These are phyloP conservation scores for Enteromius trimaculatus DNA, from an alignment of 2,797 vertebrate genomes.

Conservation along the genomic window DNA sequence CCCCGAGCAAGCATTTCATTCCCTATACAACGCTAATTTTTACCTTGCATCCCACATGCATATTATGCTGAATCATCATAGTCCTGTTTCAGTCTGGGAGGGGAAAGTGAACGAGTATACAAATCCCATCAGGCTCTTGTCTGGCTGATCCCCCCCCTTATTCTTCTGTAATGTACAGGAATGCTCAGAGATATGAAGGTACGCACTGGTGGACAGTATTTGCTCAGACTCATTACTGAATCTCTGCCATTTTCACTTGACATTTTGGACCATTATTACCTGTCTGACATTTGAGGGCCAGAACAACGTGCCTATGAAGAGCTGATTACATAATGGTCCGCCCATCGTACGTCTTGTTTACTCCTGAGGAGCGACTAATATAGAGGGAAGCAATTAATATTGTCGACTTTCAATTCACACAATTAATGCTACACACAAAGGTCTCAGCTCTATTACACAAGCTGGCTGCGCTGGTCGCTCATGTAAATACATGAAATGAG, in stretches of 20 bases:
- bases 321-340: constrained; percentile 59
- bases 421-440: constrained; percentile 60
- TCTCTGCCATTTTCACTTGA: constrained; percentile 66
- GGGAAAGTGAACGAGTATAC: not conserved
- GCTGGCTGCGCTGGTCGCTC: not conserved
- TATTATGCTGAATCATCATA: constrained; percentile 29
- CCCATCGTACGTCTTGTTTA: constrained; percentile 56
- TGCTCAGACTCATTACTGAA: constrained; percentile 60
- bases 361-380: constrained; percentile 55
- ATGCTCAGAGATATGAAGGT: not conserved
- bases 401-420: constrained; percentile 53
- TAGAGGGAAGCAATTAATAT: constrained; percentile 62
- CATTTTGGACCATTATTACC: constrained; percentile 68
- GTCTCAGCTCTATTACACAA: constrained; percentile 52
- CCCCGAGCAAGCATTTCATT: not conserved
- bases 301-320: constrained; percentile 59
- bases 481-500: constrained; percentile 22
- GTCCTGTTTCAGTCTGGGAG: not conserved
- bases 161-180: constrained; percentile 25
- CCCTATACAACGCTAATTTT: constrained; percentile 5
- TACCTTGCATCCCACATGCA: not conserved
- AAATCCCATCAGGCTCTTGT: constrained; percentile 23
- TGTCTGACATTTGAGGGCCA: constrained; percentile 65
- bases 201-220: constrained; percentile 37
- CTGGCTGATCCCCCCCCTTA: not conserved